Base-by-base conservation (phyloP, 2,888 invertebrate genomes). In the Osmoderma eremita region DNA sequence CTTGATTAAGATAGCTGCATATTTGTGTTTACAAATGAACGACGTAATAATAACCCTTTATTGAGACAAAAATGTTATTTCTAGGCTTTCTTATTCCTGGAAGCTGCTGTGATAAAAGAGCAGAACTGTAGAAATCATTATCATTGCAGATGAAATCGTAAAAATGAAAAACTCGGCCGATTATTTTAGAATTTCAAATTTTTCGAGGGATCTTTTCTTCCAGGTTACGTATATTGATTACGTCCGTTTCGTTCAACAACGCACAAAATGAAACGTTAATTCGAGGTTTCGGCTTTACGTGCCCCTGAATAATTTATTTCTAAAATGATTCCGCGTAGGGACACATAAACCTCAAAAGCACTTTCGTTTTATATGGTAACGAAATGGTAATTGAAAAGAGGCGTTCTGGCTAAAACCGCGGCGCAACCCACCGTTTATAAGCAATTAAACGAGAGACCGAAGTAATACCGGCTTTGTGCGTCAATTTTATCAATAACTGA, bases 301-400 rank as follows among this genome's bases (percentile, higher is more conserved):
- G 22, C n/a, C 5, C 39, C 22, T 41, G 42, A 56, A 56, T 56
- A 56, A 56, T 56, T 56, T 56, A 42, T 56, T 56, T 56, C 41
- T 41, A 56, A 56, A 56, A 56, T 56, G 56, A 56, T 56, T 56
- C 41, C 20, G 41, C 41, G n/a, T 41, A 41, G 56, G 41, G 20
- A 20, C 41, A 39, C 56, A 56, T 20, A 56, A 56, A 18, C 56
- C 56, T 22, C 56, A 56, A 20, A 20, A 56, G 56, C 56, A 20
- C 56, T 56, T 13, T 56, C 41, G 56, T 41, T 56, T 56, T 56
- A 39, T 56, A 56, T 20, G 22, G 41, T 24, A 56, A 56, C 56
- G 54, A 39, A 54, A 36, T 36, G 39, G 56, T 56, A 24, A 42
- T 56, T 39, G 56, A 56, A 56, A 41, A 56, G 41, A 36, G 41